Conservation (phyloP, 64 coral and sea anemone genomes). For the Hydrozoanthus tunicans region DNA sequence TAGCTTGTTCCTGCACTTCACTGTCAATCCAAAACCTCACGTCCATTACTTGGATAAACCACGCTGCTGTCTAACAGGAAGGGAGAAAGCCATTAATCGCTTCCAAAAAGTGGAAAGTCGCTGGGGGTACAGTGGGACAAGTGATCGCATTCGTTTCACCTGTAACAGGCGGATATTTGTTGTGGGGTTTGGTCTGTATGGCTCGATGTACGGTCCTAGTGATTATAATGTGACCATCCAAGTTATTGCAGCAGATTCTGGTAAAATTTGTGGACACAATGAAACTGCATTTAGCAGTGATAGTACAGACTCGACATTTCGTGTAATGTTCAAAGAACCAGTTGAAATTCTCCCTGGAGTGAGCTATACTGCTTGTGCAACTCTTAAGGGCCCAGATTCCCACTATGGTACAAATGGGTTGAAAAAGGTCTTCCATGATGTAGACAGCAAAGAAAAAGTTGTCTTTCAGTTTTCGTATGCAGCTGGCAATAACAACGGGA, state of each 20-base stretch:
- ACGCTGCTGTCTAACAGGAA: constrained; percentile 92
- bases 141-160: constrained; percentile 93
- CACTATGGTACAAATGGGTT: constrained; percentile 95
- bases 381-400: constrained; percentile 89
- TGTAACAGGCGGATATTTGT: constrained; percentile 93
- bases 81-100: constrained; percentile 86
- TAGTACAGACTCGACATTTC: constrained; percentile 79
- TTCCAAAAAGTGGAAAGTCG: constrained; percentile 97
- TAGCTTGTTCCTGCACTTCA: constrained; percentile 90
- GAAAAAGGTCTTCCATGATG: constrained; percentile 81
- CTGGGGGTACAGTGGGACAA: constrained; percentile 99
- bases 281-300: constrained; percentile 98
- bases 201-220: constrained; percentile 94
- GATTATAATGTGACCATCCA: constrained; percentile 96
- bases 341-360: constrained; percentile 82
- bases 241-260: constrained; percentile 80
- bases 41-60: constrained; percentile 89
- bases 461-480: constrained; percentile 97
- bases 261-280: constrained; percentile 83
- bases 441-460: constrained; percentile 87
- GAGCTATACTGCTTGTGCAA: constrained; percentile 85
- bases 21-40: constrained; percentile 90
- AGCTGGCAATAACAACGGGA: constrained; percentile 97
- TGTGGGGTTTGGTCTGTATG: constrained; percentile 93
- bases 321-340: constrained; percentile 98